These are phyloP conservation scores for Agraylea sexmaculata DNA, from an alignment of 1,140 invertebrate species.

Conservation along the genomic window DNA sequence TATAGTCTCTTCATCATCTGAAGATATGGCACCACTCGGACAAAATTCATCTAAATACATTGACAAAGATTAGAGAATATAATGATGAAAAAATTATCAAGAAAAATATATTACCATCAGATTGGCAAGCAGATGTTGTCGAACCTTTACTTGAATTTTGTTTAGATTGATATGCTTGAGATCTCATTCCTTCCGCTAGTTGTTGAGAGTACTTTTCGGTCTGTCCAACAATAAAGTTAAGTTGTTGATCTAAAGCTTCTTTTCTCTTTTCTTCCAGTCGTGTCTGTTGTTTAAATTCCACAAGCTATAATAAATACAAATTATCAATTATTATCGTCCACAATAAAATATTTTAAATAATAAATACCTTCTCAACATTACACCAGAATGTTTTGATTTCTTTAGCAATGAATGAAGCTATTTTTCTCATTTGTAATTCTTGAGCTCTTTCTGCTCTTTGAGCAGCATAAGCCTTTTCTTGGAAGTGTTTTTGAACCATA, in stretches of 20 bases:
- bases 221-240: slow-evolving; percentile 97
- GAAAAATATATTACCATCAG: slow-evolving; percentile 32
- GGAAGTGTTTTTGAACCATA: slow-evolving; percentile 93
- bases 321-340: slow-evolving; percentile 64
- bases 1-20: slow-evolving; percentile 94
- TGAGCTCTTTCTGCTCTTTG: slow-evolving; percentile 87
- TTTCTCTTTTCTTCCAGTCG: slow-evolving; percentile 90
- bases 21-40: slow-evolving; percentile 57
- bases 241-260: slow-evolving; percentile 89
- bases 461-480: slow-evolving; percentile 82
- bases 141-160: slow-evolving; percentile 36
- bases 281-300: slow-evolving; percentile 89
- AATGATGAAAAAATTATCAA: slow-evolving; percentile 9
- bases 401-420: slow-evolving; percentile 83
- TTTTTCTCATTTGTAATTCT: slow-evolving; percentile 70
- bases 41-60: slow-evolving; percentile 60
- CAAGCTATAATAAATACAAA: slow-evolving; percentile 49
- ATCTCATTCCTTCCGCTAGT: slow-evolving; percentile 67
- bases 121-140: slow-evolving; percentile 35
- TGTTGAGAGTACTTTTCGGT: slow-evolving; percentile 95
- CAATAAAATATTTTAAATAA: slow-evolving; percentile 67
- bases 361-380: slow-evolving; percentile 81
- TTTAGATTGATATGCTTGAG: slow-evolving; percentile 29
- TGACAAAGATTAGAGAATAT: slow-evolving; percentile 10
- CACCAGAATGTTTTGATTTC: slow-evolving; percentile 92